Conservation (phyloP, 1,140 invertebrate species). For the Calephelis virginiensis region DNA sequence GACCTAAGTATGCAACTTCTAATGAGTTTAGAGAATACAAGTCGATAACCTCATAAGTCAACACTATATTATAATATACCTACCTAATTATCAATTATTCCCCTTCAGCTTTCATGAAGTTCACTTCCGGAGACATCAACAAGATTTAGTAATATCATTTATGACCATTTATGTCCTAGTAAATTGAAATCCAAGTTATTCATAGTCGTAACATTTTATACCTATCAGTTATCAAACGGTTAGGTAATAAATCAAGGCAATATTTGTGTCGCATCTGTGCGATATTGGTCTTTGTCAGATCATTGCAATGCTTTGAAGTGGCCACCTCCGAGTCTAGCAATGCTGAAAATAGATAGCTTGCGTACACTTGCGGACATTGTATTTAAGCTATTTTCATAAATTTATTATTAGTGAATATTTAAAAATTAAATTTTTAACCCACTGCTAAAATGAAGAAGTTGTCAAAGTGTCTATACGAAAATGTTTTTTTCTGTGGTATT, state of each 20-base stretch:
- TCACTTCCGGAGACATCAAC: too few species aligned
- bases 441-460: too few species aligned
- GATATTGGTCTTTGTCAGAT: conserved; percentile 15
- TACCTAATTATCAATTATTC: too few species aligned
- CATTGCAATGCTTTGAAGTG: conserved; percentile 12
- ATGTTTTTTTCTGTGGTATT: too few species aligned
- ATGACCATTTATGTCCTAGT: neutral
- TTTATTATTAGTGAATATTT: too few species aligned
- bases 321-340: neutral
- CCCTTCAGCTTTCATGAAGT: too few species aligned
- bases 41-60: too few species aligned
- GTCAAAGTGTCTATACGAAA: too few species aligned
- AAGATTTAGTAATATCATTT: neutral
- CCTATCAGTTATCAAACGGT: neutral
- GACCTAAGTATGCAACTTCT: too few species aligned
- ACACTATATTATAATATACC: too few species aligned
- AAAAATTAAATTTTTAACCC: too few species aligned
- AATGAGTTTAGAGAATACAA: too few species aligned
- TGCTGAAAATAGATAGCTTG: neutral
- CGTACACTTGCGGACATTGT: conserved; percentile 5
- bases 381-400: neutral
- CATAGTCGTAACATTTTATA: conserved; percentile 5
- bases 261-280: conserved; percentile 8
- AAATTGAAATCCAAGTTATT: conserved; percentile 2
- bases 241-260: conserved; percentile 3